Conservation (phyloP, 2,888 invertebrate species). For the Patella depressa region DNA sequence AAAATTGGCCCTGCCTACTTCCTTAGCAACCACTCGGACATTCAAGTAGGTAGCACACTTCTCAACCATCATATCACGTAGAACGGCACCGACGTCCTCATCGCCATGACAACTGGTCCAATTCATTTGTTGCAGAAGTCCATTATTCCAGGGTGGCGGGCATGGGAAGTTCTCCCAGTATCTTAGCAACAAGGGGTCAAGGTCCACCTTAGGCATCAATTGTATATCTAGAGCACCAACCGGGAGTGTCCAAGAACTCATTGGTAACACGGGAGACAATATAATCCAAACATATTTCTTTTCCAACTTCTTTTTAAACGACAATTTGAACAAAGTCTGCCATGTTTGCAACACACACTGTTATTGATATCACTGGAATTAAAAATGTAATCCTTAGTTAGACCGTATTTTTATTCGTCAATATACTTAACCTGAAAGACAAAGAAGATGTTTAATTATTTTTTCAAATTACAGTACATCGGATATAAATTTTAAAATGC, state of each 20-base stretch:
- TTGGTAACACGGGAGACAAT: background rate
- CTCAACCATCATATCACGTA: constrained; percentile 3
- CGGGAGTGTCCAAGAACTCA: background rate
- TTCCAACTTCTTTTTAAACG: too few relatives aligned
- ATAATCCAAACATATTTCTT: too few relatives aligned
- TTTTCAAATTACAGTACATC: too few relatives aligned
- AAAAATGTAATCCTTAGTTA: too few relatives aligned
- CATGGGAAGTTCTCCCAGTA: constrained; percentile 7
- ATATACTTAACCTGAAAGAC: too few relatives aligned
- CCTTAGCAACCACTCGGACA: background rate
- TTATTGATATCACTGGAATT: too few relatives aligned
- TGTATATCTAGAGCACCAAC: background rate
- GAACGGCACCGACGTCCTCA: background rate
- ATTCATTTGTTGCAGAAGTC: background rate
- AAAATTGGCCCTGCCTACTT: background rate
- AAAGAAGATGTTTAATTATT: too few relatives aligned
- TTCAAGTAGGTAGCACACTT: background rate
- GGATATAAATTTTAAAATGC: too few relatives aligned
- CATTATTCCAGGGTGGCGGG: constrained; percentile 2
- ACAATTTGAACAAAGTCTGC: too few relatives aligned
- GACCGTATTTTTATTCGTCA: too few relatives aligned
- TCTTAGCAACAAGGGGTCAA: background rate
- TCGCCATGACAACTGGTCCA: background rate
- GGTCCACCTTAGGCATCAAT: background rate
- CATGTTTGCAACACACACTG: too few relatives aligned